phyloP scores from a whole-genome alignment of 2,888 invertebrate species.

The Cyclophora punctaria region DNA sequence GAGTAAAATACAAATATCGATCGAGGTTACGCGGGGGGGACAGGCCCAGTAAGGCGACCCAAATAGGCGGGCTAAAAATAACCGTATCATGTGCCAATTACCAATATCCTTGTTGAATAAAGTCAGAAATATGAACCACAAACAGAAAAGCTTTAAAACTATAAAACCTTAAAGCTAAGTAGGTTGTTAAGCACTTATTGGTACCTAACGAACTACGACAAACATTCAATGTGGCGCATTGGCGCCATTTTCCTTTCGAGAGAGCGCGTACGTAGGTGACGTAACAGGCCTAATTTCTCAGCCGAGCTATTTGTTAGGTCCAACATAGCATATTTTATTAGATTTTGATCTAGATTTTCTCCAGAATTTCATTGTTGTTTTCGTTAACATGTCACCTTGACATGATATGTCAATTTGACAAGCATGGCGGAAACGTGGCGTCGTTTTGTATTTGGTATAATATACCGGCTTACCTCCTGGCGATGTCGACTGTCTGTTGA shows the following conservation, averaged over 20 bases:
- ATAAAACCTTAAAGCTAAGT: too few relatives aligned
- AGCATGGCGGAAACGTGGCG: slow-evolving; percentile 75
- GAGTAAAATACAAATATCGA: slow-evolving; percentile 29
- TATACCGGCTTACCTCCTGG: slow-evolving; percentile 65
- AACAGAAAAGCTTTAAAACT: background rate
- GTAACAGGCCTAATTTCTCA: slow-evolving; percentile 54
- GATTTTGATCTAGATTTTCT: background rate
- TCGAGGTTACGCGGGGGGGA: slow-evolving; percentile 27
- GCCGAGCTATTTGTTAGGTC: slow-evolving; percentile 19
- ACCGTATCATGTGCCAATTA: slow-evolving; percentile 55
- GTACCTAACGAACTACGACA: slow-evolving; percentile 13
- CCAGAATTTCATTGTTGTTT: slow-evolving; percentile 52
- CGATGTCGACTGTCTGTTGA: slow-evolving; percentile 62
- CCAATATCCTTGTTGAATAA: slow-evolving; percentile 10
- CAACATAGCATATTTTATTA: background rate
- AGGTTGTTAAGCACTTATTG: too few relatives aligned
- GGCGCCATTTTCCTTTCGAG: slow-evolving; percentile 73
- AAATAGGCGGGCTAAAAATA: slow-evolving; percentile 57
- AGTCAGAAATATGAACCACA: background rate
- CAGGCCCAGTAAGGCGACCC: slow-evolving; percentile 22
- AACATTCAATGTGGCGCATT: slow-evolving; percentile 36
- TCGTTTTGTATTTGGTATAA: slow-evolving; percentile 25
- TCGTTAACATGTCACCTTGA: slow-evolving; percentile 72
- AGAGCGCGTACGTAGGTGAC: slow-evolving; percentile 54
- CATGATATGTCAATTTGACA: slow-evolving; percentile 73